A percentile compares a stretch with the other conserved stretches of the same genome.
Conservation (phyloP, 1,140 invertebrate species). For the Drosophila kanapiae region DNA sequence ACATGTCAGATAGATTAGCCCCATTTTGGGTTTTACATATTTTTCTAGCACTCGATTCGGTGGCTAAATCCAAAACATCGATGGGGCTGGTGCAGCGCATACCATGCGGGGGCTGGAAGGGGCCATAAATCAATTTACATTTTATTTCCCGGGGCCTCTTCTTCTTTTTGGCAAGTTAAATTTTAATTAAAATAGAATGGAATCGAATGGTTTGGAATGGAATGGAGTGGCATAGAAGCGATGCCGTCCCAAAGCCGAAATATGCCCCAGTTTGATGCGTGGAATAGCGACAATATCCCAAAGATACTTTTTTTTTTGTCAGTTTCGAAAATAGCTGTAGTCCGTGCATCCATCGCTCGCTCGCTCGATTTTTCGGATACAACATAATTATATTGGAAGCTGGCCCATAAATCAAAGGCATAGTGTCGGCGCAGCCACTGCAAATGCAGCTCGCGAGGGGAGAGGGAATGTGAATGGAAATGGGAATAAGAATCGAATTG, state of each 20-base stretch:
- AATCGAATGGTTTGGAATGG: slow-evolving; percentile 30
- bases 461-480: slow-evolving; percentile 18
- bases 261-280: slow-evolving; percentile 27
- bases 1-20: slow-evolving; percentile 42
- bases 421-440: slow-evolving; percentile 39
- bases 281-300: slow-evolving; percentile 59
- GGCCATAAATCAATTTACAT: slow-evolving; percentile 70
- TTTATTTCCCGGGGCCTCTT: slow-evolving; percentile 17
- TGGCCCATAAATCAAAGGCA: slow-evolving; percentile 75
- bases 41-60: slow-evolving; percentile 52
- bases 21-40: slow-evolving; percentile 34
- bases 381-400: slow-evolving; percentile 81
- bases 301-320: slow-evolving; percentile 38
- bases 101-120: not conserved
- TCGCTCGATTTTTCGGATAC: slow-evolving; percentile 59
- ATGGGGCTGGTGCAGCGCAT: slow-evolving; percentile 45
- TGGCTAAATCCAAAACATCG: slow-evolving; percentile 40
- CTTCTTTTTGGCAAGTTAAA: slow-evolving; percentile 67
- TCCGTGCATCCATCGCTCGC: slow-evolving; percentile 27
- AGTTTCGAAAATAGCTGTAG: slow-evolving; percentile 65
- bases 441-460: slow-evolving; percentile 19
- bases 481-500: slow-evolving; percentile 24
- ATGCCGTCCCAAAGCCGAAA: not conserved
- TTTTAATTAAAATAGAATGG: slow-evolving; percentile 78
- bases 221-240: slow-evolving; percentile 13